These are phyloP conservation scores for Xestia sexstrigata DNA, from an alignment of 2,888 invertebrate species.

Conservation along the genomic window DNA sequence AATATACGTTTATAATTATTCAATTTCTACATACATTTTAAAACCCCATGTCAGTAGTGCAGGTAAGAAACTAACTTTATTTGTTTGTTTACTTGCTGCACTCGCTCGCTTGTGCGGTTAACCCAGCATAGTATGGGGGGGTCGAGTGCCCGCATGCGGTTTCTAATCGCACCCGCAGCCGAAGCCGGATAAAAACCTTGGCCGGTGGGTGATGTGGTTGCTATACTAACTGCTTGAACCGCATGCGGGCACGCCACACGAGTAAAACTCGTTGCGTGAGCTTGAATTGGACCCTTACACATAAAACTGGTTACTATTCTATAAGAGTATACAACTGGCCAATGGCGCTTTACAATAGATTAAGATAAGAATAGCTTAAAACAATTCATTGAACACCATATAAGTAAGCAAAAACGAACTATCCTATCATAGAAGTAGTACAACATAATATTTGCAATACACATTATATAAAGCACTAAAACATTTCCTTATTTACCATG, in stretches of 20 bases:
- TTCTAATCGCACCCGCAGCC: background rate
- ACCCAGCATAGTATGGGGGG: background rate
- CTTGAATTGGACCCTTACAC: slow-evolving; percentile 20
- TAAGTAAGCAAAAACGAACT: slow-evolving; percentile 50
- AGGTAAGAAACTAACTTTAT: background rate
- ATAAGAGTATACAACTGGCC: slow-evolving; percentile 37
- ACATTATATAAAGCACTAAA: slow-evolving; percentile 63
- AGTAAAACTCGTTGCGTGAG: background rate
- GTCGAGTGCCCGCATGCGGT: background rate
- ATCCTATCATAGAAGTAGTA: slow-evolving; percentile 52
- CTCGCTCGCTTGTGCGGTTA: background rate
- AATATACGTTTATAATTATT: background rate
- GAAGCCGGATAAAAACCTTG: background rate
- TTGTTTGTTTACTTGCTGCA: background rate
- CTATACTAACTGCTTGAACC: background rate
- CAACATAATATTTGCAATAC: slow-evolving; percentile 53
- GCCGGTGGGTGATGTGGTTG: background rate
- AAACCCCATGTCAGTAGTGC: background rate
- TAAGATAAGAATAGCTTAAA: slow-evolving; percentile 41
- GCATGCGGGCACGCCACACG: slow-evolving; percentile 12
- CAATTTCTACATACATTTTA: background rate
- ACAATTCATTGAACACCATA: slow-evolving; percentile 57
- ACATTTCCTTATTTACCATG: slow-evolving; percentile 68
- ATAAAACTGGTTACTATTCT: slow-evolving; percentile 15
- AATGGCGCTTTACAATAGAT: slow-evolving; percentile 34